Evolutionary conservation across 2,113 vertebrate species (phyloP).

Genomic region (Dinomys branickii): DNA sequence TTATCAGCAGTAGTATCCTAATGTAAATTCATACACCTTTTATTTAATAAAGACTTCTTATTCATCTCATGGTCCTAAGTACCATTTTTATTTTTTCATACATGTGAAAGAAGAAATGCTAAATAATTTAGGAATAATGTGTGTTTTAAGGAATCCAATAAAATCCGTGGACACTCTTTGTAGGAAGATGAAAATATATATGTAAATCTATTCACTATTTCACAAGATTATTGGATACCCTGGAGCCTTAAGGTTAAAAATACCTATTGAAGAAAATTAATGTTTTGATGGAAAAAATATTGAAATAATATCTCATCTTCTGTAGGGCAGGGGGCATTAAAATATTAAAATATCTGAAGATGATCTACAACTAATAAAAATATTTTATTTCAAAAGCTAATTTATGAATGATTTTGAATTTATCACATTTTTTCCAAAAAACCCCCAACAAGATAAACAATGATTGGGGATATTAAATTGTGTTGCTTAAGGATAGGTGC

Average conservation of each 20-base stretch:
- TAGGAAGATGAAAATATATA: conserved; percentile 28
- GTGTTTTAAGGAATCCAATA: conserved; percentile 4
- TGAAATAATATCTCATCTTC: conserved; percentile 25
- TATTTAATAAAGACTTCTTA: conserved; percentile 54
- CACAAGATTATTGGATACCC: neutral
- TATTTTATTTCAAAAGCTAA: conserved; percentile 62
- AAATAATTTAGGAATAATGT: conserved; percentile 37
- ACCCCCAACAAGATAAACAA: conserved; percentile 5
- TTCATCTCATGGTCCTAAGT: conserved; percentile 8
- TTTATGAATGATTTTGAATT: conserved; percentile 13
- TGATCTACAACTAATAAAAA: conserved; percentile 5
- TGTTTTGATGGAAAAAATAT: conserved; percentile 58
- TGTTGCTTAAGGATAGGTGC: neutral
- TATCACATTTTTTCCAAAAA: conserved; percentile 46
- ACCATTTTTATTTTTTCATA: conserved; percentile 48
- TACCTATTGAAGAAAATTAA: neutral
- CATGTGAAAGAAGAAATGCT: conserved; percentile 15
- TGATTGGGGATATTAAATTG: neutral
- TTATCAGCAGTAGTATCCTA: neutral
- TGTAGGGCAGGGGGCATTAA: conserved; percentile 5
- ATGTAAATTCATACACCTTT: conserved; percentile 47
- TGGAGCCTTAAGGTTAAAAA: conserved; percentile 25
- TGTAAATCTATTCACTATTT: conserved; percentile 35
- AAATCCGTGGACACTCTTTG: conserved; percentile 22
- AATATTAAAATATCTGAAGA: conserved; percentile 35